Evolutionary conservation across 2,888 invertebrate genomes (phyloP), one percentile per base, ranked within the genome.

Genomic region (Polyommatus iphigenia): DNA sequence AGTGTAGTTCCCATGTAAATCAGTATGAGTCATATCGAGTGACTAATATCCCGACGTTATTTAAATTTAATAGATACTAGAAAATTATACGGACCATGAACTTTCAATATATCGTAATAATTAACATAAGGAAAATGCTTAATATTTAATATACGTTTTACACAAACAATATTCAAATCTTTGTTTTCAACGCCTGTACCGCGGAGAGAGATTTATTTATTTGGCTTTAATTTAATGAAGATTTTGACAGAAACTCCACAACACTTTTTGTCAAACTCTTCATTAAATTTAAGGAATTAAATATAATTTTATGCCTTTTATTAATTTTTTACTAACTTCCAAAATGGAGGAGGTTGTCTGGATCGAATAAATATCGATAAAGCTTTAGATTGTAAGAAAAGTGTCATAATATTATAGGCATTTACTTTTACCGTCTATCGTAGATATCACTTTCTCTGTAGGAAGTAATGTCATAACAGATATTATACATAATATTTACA

Each of bases 391-490:
- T 18, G 46, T 46, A 46, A 46, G 10, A 46, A 10, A 41, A 10
- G 46, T 46, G 46, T 46, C 46, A 46, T 46, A 46, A 54, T 54
- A 54, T 2, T 67, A 24, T 67, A 29, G 67, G 29, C 67, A 67
- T 67, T 62, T 67, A 13, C 29, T 67, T 67, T 32, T 67, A 32
- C 67, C 29, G 67, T 29, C 18, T 7, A 6, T 67, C 32, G 67
- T 32, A 10, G 6, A 54, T 75, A 50, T 29, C 15, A 75, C 75
- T 75, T 75, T 75, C 75, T 29, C 73, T 20, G 46, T 72, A 75
- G 75, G 75, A 75, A 75, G 54, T 75, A 75, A 29, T 75, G 75
- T 29, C 54, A 24, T 54, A 54, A 75, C 54, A 6, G 73, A 46
- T 24, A 75, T 54, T 18, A 75, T 75, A 75, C 46, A 29, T 75